Conservation (phyloP, 1,140 invertebrate genomes). For the Centruroides sculpturatus region DNA sequence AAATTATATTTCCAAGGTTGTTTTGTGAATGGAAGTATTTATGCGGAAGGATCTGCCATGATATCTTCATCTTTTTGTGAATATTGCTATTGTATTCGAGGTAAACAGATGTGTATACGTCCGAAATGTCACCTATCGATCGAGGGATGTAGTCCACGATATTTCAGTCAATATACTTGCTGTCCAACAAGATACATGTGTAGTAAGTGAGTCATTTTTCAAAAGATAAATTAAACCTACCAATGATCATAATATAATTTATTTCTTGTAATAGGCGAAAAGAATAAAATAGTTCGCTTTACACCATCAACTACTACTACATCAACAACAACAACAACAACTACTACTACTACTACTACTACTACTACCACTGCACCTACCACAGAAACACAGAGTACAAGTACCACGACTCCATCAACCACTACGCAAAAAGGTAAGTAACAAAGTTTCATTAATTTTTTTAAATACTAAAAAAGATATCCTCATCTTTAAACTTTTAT, state of each 20-base stretch:
- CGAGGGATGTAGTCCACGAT: slow-evolving; percentile 51
- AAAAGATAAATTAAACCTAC: too few species aligned
- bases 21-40: slow-evolving; percentile 51
- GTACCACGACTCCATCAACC: too few species aligned
- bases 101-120: slow-evolving; percentile 57
- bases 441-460: too few species aligned
- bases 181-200: slow-evolving; percentile 74
- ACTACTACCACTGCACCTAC: background rate
- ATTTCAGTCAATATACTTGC: slow-evolving; percentile 50
- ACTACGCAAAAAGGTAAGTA: too few species aligned
- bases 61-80: slow-evolving; percentile 56
- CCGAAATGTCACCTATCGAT: slow-evolving; percentile 62
- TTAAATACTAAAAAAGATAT: too few species aligned
- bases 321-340: background rate
- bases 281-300: too few species aligned
- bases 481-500: too few species aligned
- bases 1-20: slow-evolving; percentile 40
- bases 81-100: slow-evolving; percentile 72
- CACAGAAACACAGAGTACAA: too few species aligned
- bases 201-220: slow-evolving; percentile 26
- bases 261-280: too few species aligned
- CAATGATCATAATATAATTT: too few species aligned
- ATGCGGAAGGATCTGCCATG: slow-evolving; percentile 70
- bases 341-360: background rate
- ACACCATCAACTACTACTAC: background rate